Conservation (phyloP, 2,888 invertebrate species). For the Eutolmus rufibarbis region DNA sequence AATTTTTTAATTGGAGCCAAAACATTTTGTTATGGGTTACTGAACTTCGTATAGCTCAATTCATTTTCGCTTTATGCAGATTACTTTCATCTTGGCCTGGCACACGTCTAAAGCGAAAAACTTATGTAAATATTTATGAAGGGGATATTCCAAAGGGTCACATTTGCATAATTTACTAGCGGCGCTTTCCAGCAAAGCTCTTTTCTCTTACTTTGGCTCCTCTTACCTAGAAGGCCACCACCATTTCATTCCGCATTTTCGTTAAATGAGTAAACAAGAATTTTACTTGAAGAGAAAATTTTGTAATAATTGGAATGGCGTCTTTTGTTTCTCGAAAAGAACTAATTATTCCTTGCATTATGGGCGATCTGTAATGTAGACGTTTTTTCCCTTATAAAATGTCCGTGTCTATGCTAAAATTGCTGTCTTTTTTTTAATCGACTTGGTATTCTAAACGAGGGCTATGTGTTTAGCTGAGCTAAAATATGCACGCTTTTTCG, state of each 20-base stretch:
- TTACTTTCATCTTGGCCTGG: slow-evolving; percentile 27
- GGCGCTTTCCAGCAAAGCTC: slow-evolving; percentile 1
- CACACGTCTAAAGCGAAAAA: slow-evolving; percentile 1
- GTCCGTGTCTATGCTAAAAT: background rate
- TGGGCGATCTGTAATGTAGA: background rate
- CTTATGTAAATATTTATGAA: slow-evolving; percentile 36
- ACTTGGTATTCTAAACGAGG: background rate
- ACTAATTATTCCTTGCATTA: background rate
- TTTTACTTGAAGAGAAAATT: background rate
- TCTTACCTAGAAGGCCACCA: background rate
- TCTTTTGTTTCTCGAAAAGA: background rate
- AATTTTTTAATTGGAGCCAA: background rate
- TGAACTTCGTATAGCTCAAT: background rate
- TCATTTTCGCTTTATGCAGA: slow-evolving; percentile 6
- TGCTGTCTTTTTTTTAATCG: background rate
- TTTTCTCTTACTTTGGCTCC: background rate
- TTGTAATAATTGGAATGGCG: background rate
- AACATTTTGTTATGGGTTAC: background rate
- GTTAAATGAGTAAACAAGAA: slow-evolving; percentile 12
- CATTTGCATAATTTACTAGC: slow-evolving; percentile 21
- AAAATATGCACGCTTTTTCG: background rate
- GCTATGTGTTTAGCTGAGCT: background rate
- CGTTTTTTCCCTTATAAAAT: background rate
- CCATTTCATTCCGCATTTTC: slow-evolving; percentile 4
- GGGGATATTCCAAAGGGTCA: slow-evolving; percentile 34